Base-by-base conservation (phyloP, 1,140 invertebrate genomes). In the Zaprionus taronus region DNA sequence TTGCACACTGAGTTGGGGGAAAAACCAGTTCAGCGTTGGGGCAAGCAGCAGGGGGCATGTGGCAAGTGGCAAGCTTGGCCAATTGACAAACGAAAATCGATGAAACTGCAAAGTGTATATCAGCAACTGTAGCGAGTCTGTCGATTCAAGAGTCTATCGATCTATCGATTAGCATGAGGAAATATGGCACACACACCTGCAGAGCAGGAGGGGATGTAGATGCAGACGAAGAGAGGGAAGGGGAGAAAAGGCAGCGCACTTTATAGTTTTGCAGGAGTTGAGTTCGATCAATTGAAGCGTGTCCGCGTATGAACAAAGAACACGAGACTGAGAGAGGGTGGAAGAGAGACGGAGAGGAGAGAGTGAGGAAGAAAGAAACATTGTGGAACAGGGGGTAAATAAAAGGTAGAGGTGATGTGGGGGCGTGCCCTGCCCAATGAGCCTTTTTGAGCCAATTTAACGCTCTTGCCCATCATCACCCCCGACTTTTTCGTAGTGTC, bases 361-460 rank as follows among this genome's bases (percentile, higher is more conserved):
- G 17, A 41, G 38, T 6, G 38, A n/a, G 38, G 2, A 0, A 41
- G 38, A 41, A 1, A 7, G 9, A 34, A 34, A 11, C 2, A 31
- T 2, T 31, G 31, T 31, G 2, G 0, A 31, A 11, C 31, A 11
- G 15, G 15, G 38, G 2, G 38, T 41, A 41, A n/a, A 41, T 41
- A 7, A 41, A 41, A n/a, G 15, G 2, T 5, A 44, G n/a, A 11
- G 41, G 41, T n/a, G n/a, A 2, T 4, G 47, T 3, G 17, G 7
- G 47, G 47, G 4, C 4, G 31, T 22, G 47, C 47, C 47, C 20
- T 51, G 44, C 57, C 24, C 57, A 74, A 70, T 61, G 72, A 87
- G 57, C 63, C 78, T 81, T 67, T 67, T 81, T 81, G 79, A 41
- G 84, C 85, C 84, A 89, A 89, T 90, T 90, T 90, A 90, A 90